These are phyloP conservation scores for Macrophya alboannulata DNA, from an alignment of 2,888 invertebrate genomes.

Conservation along the genomic window DNA sequence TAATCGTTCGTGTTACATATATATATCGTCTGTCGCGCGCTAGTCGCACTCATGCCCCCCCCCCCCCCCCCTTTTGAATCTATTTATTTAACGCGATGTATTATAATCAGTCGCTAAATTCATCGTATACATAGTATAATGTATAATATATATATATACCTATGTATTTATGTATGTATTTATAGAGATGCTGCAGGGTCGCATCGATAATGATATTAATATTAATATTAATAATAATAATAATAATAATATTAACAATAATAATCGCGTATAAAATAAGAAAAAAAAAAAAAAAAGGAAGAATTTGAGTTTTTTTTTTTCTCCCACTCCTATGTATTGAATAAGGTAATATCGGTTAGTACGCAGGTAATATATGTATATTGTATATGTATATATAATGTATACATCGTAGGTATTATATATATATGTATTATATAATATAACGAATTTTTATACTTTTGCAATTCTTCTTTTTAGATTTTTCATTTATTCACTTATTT, in stretches of 20 bases:
- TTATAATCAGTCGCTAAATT: no score
- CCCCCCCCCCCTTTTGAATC: not conserved
- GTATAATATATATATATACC: no score
- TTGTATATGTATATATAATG: not conserved
- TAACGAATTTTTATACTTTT: conserved; percentile 1
- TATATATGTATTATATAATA: conserved; percentile 4
- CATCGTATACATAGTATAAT: no score
- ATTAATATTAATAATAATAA: conserved; percentile 18
- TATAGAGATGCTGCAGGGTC: not conserved
- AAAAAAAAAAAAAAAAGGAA: not conserved
- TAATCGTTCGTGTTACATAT: conserved; percentile 1
- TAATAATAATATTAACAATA: not conserved
- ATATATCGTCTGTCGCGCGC: not conserved
- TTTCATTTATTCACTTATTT: not conserved
- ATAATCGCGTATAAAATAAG: not conserved
- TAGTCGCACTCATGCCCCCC: not conserved
- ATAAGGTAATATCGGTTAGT: not conserved
- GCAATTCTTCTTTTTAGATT: not conserved
- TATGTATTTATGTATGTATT: not conserved
- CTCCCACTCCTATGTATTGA: not conserved
- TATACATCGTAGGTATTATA: no score
- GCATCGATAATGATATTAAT: conserved; percentile 17
- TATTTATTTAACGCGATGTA: not conserved
- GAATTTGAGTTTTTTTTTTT: not conserved
- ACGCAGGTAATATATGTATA: conserved; percentile 7